These are phyloP conservation scores for Teleogryllus occipitalis DNA, from an alignment of 1,140 invertebrate genomes.

Conservation along the genomic window DNA sequence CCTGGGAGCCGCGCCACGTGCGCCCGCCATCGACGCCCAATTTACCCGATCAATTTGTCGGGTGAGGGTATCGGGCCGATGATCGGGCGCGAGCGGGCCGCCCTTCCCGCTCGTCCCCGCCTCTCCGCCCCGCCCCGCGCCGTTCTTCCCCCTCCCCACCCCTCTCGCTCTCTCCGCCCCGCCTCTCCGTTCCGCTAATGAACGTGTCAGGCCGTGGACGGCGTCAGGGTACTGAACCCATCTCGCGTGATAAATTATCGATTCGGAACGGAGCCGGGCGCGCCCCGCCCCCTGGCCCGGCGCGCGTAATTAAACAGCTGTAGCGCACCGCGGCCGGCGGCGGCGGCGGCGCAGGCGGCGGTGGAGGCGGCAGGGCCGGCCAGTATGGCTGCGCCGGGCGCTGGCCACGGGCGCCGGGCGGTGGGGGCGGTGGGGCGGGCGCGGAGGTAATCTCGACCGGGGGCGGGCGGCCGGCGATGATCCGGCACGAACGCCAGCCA, in stretches of 20 bases:
- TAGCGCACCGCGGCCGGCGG: not conserved
- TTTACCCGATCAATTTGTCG: slow-evolving; percentile 3
- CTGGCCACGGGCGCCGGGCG: not conserved
- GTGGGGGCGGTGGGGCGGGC: no score
- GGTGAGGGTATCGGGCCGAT: not conserved
- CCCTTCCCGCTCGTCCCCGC: not conserved
- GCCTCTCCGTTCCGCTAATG: not conserved
- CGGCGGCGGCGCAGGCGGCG: no score
- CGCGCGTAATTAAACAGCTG: not conserved
- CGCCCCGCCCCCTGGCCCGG: not conserved
- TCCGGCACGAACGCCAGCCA: no score
- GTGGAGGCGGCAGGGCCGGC: no score
- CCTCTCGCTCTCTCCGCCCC: not conserved
- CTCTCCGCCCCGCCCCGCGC: no score
- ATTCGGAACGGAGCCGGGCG: not conserved
- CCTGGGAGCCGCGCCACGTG: not conserved
- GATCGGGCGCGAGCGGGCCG: not conserved
- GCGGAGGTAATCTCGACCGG: no score
- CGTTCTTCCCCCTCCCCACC: no score
- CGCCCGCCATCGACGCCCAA: not conserved
- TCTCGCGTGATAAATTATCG: not conserved
- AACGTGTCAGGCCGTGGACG: not conserved
- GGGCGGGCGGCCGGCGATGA: no score
- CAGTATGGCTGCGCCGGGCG: not conserved
- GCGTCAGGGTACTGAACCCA: not conserved